A percentile compares a stretch with the other conserved stretches of the same genome.
Conservation (phyloP, 2,888 invertebrate genomes). For the Idaea dimidiata region DNA sequence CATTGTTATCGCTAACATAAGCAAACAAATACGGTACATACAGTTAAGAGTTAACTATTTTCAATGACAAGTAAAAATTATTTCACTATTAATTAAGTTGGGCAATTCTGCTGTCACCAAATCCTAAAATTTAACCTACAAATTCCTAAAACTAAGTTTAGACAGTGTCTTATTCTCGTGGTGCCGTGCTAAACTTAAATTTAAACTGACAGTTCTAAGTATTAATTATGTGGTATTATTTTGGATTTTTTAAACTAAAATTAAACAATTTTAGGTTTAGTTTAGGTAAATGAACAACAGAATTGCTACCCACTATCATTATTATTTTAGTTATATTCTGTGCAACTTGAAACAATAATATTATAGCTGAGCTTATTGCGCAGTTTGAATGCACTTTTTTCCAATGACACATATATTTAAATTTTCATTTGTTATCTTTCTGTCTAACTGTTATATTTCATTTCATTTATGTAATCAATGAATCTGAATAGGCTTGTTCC, state of each 20-base stretch:
- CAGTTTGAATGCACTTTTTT: neutral
- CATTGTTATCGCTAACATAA: constrained; percentile 38
- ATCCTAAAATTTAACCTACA: no score
- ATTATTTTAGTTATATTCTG: neutral
- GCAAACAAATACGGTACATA: constrained; percentile 41
- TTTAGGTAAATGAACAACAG: no score
- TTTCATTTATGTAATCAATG: neutral
- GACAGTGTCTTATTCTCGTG: no score
- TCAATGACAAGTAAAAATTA: constrained; percentile 28
- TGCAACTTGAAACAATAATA: neutral
- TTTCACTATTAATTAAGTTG: constrained; percentile 11
- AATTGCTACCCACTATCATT: neutral
- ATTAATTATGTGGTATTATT: no score
- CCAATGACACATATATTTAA: neutral
- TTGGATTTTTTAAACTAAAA: no score
- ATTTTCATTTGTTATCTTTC: neutral
- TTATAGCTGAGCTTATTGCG: neutral
- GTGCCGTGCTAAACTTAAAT: no score
- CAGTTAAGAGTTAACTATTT: constrained; percentile 36
- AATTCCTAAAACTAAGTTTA: no score
- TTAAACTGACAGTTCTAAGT: no score
- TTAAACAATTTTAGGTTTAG: no score
- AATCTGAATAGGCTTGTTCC: neutral
- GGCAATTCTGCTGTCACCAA: no score
- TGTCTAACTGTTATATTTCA: neutral